Evolutionary conservation across 2,888 invertebrate genomes (phyloP).

Genomic region (Polia nebulosa): DNA sequence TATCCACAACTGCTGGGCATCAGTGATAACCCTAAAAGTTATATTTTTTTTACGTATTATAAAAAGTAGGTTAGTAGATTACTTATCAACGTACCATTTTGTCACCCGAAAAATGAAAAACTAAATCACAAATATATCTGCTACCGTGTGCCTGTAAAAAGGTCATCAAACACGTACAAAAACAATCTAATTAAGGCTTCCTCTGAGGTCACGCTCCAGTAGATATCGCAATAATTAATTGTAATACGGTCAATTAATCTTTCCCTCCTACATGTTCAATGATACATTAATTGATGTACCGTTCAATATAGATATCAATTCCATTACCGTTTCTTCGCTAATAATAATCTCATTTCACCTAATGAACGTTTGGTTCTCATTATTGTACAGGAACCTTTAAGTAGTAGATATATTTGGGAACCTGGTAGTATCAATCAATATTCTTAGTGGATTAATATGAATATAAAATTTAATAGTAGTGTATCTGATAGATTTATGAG

Average conservation of each 20-base stretch:
- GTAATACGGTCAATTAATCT: slow-evolving; percentile 43
- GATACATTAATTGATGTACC: slow-evolving; percentile 41
- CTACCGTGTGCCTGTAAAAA: background rate
- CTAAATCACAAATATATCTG: background rate
- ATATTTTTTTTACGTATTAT: no score
- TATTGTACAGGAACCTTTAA: background rate
- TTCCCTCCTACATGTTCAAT: slow-evolving; percentile 23
- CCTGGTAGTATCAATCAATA: background rate
- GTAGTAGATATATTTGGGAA: background rate
- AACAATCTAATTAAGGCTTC: slow-evolving; percentile 6
- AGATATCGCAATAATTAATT: slow-evolving; percentile 44
- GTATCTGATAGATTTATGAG: background rate
- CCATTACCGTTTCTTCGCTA: slow-evolving; percentile 23
- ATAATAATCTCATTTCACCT: slow-evolving; percentile 20
- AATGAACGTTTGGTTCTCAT: slow-evolving; percentile 14
- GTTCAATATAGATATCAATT: slow-evolving; percentile 29
- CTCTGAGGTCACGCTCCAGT: slow-evolving; percentile 7
- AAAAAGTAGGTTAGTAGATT: background rate
- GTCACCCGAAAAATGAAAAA: background rate
- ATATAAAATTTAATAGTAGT: background rate
- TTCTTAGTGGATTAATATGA: background rate
- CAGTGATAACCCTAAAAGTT: no score
- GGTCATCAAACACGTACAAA: slow-evolving; percentile 1
- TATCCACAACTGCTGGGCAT: no score
- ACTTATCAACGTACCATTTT: background rate